Conservation (phyloP, 2,113 vertebrate genomes). For the Blennius ocellaris region DNA sequence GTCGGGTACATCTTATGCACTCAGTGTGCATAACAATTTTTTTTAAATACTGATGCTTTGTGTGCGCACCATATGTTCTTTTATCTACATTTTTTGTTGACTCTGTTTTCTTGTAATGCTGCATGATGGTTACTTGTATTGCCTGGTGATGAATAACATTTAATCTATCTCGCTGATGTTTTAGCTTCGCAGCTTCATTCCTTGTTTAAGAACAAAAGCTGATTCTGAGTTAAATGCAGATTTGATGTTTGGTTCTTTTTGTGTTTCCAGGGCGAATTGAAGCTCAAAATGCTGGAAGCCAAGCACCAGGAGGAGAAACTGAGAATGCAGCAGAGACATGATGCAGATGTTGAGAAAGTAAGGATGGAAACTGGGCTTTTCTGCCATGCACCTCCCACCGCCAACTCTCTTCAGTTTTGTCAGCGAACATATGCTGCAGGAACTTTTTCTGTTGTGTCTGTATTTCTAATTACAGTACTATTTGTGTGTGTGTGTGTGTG, state of each 20-base stretch:
- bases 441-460: too few species aligned
- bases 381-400: background rate
- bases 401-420: background rate
- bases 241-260: slow-evolving; percentile 14
- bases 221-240: background rate
- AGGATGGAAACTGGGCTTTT: slow-evolving; percentile 27
- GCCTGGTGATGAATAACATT: background rate
- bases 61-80: slow-evolving; percentile 28
- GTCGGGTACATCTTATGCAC: slow-evolving; percentile 36
- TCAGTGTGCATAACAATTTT: slow-evolving; percentile 33
- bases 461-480: too few species aligned
- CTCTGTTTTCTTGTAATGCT: slow-evolving; percentile 14
- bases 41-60: slow-evolving; percentile 55
- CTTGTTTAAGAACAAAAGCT: background rate
- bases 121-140: slow-evolving; percentile 4
- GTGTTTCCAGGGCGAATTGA: slow-evolving; percentile 86
- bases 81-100: slow-evolving; percentile 38
- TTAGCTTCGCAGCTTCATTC: slow-evolving; percentile 3
- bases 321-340: slow-evolving; percentile 92
- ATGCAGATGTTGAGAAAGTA: slow-evolving; percentile 93
- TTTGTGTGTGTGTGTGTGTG: too few species aligned
- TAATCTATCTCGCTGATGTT: slow-evolving; percentile 6
- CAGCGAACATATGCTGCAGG: too few species aligned
- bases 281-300: slow-evolving; percentile 89
- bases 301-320: slow-evolving; percentile 94